phyloP scores from a whole-genome alignment of 92 coral and sea anemone genomes.

The Epizoanthus scotinus region DNA sequence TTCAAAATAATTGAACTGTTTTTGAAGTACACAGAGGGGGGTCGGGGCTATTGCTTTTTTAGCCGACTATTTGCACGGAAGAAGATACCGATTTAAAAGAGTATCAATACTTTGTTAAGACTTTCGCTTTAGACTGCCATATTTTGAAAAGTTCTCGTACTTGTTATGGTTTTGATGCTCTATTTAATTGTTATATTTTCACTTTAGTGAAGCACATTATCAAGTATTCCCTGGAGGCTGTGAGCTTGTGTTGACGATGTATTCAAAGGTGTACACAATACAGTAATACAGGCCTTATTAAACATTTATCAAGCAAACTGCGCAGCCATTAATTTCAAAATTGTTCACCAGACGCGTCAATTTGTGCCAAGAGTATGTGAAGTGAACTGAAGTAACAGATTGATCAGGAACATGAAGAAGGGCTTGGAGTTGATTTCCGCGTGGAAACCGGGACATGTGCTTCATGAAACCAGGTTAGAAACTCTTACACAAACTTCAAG shows the following conservation, averaged over 20 bases:
- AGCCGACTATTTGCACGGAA: too few relatives aligned
- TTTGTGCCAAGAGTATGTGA: not conserved
- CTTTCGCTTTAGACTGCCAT: too few relatives aligned
- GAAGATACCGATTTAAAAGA: too few relatives aligned
- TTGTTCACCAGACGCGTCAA: constrained; percentile 4
- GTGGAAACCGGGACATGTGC: too few relatives aligned
- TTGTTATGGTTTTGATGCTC: not conserved
- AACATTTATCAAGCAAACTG: constrained; percentile 16
- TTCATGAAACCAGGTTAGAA: too few relatives aligned
- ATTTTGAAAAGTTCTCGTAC: not conserved
- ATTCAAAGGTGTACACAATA: not conserved
- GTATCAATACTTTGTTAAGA: too few relatives aligned
- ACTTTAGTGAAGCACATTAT: not conserved
- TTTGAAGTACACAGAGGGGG: too few relatives aligned
- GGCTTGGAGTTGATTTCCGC: too few relatives aligned
- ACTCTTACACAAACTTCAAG: too few relatives aligned
- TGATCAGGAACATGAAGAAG: too few relatives aligned
- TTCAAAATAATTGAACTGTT: too few relatives aligned
- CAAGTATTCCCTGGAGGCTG: constrained; percentile 3
- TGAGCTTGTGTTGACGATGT: not conserved
- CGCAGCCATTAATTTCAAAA: constrained; percentile 6
- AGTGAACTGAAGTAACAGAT: not conserved
- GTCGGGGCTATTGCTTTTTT: too few relatives aligned
- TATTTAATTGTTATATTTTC: constrained; percentile 25
- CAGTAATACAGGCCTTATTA: constrained; percentile 7